These are phyloP conservation scores for Agrotis exclamationis DNA, from an alignment of 2,888 invertebrate species.

Conservation along the genomic window DNA sequence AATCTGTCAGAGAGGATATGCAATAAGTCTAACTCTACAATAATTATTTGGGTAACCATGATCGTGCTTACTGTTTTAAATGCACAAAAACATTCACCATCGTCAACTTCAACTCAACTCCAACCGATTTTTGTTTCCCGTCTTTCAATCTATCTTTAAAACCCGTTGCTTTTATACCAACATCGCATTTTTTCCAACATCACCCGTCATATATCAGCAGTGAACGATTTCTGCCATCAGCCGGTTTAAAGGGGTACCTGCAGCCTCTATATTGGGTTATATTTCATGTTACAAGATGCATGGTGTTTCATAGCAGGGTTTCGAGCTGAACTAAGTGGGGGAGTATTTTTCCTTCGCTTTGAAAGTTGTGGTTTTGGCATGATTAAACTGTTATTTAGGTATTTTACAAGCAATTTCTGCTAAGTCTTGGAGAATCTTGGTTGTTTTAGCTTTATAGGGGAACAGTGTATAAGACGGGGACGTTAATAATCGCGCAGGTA, in stretches of 20 bases:
- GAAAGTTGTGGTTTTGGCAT: slow-evolving; percentile 3
- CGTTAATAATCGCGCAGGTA: too few species aligned
- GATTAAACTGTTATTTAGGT: slow-evolving; percentile 2
- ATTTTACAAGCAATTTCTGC: neutral
- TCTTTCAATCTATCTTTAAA: slow-evolving; percentile 26
- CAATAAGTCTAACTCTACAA: too few species aligned
- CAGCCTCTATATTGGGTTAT: slow-evolving; percentile 63
- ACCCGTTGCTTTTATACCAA: slow-evolving; percentile 22
- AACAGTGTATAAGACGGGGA: too few species aligned
- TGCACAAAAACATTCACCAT: neutral
- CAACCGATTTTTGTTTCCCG: slow-evolving; percentile 4
- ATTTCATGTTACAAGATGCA: slow-evolving; percentile 67
- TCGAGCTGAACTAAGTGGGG: slow-evolving; percentile 38
- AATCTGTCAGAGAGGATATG: too few species aligned
- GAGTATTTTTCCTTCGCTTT: slow-evolving; percentile 36
- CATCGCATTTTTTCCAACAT: slow-evolving; percentile 55
- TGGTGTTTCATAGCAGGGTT: slow-evolving; percentile 53
- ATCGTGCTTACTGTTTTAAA: neutral
- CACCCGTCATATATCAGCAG: slow-evolving; percentile 59
- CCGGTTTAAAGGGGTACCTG: slow-evolving; percentile 61
- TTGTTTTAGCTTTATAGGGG: neutral
- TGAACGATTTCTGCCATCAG: slow-evolving; percentile 65
- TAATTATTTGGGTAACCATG: too few species aligned
- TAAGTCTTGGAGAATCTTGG: neutral
- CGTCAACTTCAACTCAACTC: too few species aligned